Evolutionary conservation across 1,140 invertebrate species (phyloP).

Genomic region (Tetramorium simillimum): DNA sequence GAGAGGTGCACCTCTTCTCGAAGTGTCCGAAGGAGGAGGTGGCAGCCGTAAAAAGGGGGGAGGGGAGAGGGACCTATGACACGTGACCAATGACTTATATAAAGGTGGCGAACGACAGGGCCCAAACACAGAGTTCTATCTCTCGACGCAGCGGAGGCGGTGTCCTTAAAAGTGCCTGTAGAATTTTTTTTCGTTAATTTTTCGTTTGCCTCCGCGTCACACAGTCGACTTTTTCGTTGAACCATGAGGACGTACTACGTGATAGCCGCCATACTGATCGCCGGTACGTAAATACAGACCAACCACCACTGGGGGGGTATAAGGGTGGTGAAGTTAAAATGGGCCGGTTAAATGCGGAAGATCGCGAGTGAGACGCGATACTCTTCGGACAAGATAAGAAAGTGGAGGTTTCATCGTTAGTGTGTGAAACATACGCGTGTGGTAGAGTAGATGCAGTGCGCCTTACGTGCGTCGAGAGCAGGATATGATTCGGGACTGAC

Average conservation of each 20-base stretch:
- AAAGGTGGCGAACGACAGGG: constrained; percentile 82
- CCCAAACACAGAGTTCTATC: constrained; percentile 83
- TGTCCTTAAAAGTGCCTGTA: constrained; percentile 64
- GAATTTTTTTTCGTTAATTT: constrained; percentile 64
- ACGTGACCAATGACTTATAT: constrained; percentile 85
- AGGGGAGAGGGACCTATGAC: constrained; percentile 75
- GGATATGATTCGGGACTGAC: constrained; percentile 14
- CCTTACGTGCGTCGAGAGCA: constrained; percentile 38
- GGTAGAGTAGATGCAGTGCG: constrained; percentile 52
- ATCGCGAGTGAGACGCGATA: constrained; percentile 52
- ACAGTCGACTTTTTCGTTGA: constrained; percentile 48
- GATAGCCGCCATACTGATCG: constrained; percentile 83
- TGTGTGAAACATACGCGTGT: constrained; percentile 69
- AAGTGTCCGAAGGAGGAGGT: constrained; percentile 67
- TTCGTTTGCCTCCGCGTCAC: constrained; percentile 35
- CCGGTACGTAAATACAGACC: constrained; percentile 81
- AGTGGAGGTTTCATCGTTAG: constrained; percentile 64
- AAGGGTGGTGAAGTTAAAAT: constrained; percentile 48
- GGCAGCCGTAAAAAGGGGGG: constrained; percentile 55
- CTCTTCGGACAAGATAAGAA: constrained; percentile 22
- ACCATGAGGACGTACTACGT: constrained; percentile 83
- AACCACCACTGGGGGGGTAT: background rate
- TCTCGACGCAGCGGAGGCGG: constrained; percentile 79
- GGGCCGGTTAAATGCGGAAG: constrained; percentile 11
- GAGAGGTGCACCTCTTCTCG: constrained; percentile 77